A percentile compares a stretch with the other conserved stretches of the same genome.
phyloP scores from a whole-genome alignment of 2,797 vertebrate genomes.

The Nyctibius grandis region DNA sequence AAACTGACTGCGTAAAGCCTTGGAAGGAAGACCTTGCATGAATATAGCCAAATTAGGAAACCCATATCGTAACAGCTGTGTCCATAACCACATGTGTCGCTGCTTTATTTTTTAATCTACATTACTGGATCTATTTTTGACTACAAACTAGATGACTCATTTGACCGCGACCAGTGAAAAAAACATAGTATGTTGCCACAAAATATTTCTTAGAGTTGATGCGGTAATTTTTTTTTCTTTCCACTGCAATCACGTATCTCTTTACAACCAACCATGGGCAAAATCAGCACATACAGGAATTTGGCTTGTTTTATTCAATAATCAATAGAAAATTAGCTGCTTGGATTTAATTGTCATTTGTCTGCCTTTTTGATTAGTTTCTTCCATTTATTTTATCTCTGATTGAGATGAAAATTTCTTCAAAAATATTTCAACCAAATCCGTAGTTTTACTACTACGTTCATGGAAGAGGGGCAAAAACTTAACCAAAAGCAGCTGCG shows the following conservation, averaged over 20 bases:
- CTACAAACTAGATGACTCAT: constrained; percentile 48
- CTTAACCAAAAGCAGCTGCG: neutral
- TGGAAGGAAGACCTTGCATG: neutral
- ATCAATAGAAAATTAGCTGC: neutral
- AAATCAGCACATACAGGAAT: neutral
- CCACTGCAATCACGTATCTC: neutral
- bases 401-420: neutral
- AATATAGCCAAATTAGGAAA: constrained; percentile 64
- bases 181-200: neutral
- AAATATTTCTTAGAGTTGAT: neutral
- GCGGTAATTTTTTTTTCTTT: neutral
- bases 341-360: neutral
- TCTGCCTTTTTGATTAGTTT: constrained; percentile 23
- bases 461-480: neutral
- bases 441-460: neutral
- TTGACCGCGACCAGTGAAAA: neutral
- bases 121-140: constrained; percentile 35
- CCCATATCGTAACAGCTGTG: neutral
- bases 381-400: constrained; percentile 8
- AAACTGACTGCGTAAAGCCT: neutral
- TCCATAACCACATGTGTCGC: neutral
- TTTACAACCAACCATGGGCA: neutral
- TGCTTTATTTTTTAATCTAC: constrained; percentile 17
- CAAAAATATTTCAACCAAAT: neutral
- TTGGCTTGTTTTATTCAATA: neutral